Evolutionary conservation across 1,140 invertebrate species (phyloP).

Genomic region (Zaprionus capensis): DNA sequence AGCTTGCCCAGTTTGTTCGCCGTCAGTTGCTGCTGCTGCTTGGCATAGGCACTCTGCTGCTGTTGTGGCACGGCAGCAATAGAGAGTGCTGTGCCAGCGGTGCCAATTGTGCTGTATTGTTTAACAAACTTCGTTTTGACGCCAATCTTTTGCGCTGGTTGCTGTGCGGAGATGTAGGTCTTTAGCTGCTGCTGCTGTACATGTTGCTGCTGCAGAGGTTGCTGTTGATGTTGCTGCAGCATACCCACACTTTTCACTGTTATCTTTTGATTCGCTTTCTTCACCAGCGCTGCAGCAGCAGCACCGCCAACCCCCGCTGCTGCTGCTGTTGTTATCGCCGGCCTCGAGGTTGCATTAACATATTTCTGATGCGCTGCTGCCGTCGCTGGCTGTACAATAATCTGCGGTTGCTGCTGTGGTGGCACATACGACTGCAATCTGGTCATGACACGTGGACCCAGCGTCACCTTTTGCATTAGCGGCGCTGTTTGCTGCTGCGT

Average conservation of each 20-base stretch:
- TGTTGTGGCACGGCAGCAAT: slow-evolving; percentile 70
- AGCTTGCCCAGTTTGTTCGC: slow-evolving; percentile 67
- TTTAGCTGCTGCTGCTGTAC: slow-evolving; percentile 59
- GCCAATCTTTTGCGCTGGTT: slow-evolving; percentile 49
- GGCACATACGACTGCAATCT: slow-evolving; percentile 68
- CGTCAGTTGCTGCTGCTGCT: slow-evolving; percentile 58
- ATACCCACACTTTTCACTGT: slow-evolving; percentile 65
- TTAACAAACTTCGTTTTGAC: slow-evolving; percentile 74
- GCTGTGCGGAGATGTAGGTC: slow-evolving; percentile 65
- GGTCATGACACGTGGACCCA: slow-evolving; percentile 60
- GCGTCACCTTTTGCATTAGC: slow-evolving; percentile 65
- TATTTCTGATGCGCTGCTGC: slow-evolving; percentile 62
- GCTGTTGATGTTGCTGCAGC: slow-evolving; percentile 56
- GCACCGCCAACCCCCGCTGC: background rate
- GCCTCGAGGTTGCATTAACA: slow-evolving; percentile 49
- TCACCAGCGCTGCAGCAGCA: slow-evolving; percentile 49
- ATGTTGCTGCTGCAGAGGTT: slow-evolving; percentile 47
- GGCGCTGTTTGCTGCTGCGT: slow-evolving; percentile 46
- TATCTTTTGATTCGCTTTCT: slow-evolving; percentile 71
- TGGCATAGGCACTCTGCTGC: slow-evolving; percentile 42
- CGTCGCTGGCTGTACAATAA: slow-evolving; percentile 64
- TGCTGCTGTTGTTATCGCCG: slow-evolving; percentile 42
- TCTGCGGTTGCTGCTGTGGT: slow-evolving; percentile 55
- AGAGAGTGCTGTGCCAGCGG: slow-evolving; percentile 47
- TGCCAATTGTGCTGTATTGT: slow-evolving; percentile 60